phyloP scores from a whole-genome alignment of 2,797 vertebrate species.

The Calcarius lapponicus region DNA sequence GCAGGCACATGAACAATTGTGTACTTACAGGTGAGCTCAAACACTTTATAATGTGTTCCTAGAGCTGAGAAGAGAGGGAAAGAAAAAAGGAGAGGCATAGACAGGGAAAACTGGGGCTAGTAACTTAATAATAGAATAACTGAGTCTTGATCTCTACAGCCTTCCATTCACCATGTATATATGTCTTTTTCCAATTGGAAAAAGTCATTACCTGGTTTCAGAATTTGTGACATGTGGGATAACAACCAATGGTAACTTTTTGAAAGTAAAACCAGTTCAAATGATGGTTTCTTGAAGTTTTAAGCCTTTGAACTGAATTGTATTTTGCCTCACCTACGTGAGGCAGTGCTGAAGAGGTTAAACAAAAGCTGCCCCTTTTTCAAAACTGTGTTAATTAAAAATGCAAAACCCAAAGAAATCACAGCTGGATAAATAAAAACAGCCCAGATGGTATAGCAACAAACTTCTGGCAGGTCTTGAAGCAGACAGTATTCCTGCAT shows the following conservation, averaged over 20 bases:
- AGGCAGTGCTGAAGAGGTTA: constrained; percentile 44
- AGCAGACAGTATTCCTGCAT: constrained; percentile 72
- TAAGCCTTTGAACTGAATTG: neutral
- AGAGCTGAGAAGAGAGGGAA: neutral
- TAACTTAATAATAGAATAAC: neutral
- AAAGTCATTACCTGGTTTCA: neutral
- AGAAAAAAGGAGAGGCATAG: neutral
- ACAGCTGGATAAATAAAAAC: constrained; percentile 77
- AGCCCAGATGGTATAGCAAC: constrained; percentile 73
- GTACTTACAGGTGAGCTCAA: neutral
- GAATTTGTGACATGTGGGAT: neutral
- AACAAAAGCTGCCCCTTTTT: constrained; percentile 52
- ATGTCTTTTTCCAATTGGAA: neutral
- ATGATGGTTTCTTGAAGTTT: neutral
- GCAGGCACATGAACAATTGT: neutral
- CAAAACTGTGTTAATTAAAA: constrained; percentile 74
- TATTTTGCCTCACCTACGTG: neutral
- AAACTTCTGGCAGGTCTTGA: constrained; percentile 73
- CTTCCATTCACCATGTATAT: neutral
- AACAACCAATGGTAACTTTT: neutral
- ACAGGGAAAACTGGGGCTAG: neutral
- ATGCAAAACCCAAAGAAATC: constrained; percentile 74
- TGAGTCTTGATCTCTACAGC: neutral
- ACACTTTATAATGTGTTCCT: neutral
- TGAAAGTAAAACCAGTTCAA: neutral